phyloP scores from a whole-genome alignment of 2,797 vertebrate genomes.

The Paramormyrops hopkinsi region DNA sequence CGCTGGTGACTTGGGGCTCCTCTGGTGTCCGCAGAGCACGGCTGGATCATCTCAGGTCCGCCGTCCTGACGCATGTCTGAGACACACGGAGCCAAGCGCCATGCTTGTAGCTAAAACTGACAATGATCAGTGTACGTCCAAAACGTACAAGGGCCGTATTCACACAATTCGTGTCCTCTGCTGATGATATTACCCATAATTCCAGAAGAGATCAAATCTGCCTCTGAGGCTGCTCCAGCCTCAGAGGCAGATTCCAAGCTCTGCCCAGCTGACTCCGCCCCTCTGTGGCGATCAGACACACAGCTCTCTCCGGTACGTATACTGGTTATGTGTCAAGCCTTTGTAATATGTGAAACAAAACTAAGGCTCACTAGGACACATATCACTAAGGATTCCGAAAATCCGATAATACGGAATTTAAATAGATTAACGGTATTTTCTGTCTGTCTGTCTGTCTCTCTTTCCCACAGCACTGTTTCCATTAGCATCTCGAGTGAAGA shows the following conservation, averaged over 20 bases:
- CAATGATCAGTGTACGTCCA: neutral
- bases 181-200: neutral
- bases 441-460: neutral
- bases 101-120: neutral
- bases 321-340: neutral
- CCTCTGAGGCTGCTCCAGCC: neutral
- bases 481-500: slow-evolving; percentile 71
- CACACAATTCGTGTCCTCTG: neutral
- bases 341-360: neutral
- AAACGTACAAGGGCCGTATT: neutral
- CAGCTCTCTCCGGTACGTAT: neutral
- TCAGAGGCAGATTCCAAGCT: neutral
- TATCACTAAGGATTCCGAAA: neutral
- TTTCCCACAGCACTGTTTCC: slow-evolving; percentile 74
- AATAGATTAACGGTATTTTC: neutral
- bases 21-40: neutral
- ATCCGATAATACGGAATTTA: neutral
- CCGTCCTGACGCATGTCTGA: neutral
- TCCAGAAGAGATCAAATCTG: neutral
- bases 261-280: neutral
- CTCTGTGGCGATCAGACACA: neutral
- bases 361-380: neutral
- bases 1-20: neutral
- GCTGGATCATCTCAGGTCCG: neutral
- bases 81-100: neutral